Base-by-base conservation (phyloP, 2,888 invertebrate species). In the Pterostichus madidus region DNA sequence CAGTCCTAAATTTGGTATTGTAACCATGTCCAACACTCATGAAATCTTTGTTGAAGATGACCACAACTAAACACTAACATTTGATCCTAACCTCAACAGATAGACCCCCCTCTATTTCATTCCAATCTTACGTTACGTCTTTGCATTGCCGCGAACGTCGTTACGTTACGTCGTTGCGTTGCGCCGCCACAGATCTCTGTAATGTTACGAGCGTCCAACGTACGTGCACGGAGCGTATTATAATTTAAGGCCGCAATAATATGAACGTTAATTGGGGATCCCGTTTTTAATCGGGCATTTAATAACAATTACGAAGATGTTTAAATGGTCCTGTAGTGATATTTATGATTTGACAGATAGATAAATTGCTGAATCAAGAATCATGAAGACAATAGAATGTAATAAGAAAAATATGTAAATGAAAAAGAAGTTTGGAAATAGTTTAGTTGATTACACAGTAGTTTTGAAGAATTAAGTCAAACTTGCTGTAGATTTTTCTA, bases 211-310 rank as follows among this genome's bases (percentile, higher is more conserved):
- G 31, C n/a, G 15, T 4, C 35, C n/a, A 31, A 5, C 35, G 64
- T 32, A 64, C 61, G 61, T 78, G 78, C 59, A 44, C 46, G 8
- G 13, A 56, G 15, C 24, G 44, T 59, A 44, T 44, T 78, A 78
- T 78, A 78, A 78, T 78, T 78, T 78, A 78, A 78, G 46, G 46
- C 78, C 59, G 78, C 78, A 39, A 78, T 78, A 78, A 78, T 44
- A 78, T 44, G 56, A 61, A 44, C 59, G 61, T 78, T 78, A 78
- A 78, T 78, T 78, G 78, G 61, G 78, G 39, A 61, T 44, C 8
- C 78, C 56, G 52, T 53, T 78, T 78, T 61, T 39, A 78, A 78
- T 39, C 61, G 78, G 39, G 78, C 61, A 61, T 78, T 78, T 78
- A 78, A 78, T 78, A 78, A 78, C 78, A 78, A 78, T 78, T 78